phyloP scores from a whole-genome alignment of 2,888 invertebrate genomes.

The Drosophila affinis region DNA sequence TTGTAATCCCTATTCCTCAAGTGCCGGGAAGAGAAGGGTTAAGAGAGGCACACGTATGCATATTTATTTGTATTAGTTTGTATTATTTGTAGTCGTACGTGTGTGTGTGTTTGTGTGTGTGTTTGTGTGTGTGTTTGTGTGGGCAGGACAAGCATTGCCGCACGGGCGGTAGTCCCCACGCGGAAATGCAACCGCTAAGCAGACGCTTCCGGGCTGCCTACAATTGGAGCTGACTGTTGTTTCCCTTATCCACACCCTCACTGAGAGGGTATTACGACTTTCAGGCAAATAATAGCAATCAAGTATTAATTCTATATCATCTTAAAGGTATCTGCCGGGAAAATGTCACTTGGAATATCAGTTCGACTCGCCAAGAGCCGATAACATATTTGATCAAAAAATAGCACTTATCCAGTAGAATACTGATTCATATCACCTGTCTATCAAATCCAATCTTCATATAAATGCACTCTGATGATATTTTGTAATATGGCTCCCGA shows the following conservation, averaged over 20 bases:
- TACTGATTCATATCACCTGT: neutral
- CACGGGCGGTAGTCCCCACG: slow-evolving; percentile 32
- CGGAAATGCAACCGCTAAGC: slow-evolving; percentile 75
- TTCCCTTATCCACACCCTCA: neutral
- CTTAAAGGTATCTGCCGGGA: no score
- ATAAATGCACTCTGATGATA: neutral
- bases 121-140: slow-evolving; percentile 23
- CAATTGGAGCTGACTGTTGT: slow-evolving; percentile 22
- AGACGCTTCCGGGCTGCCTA: slow-evolving; percentile 58
- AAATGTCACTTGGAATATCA: no score
- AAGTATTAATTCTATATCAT: neutral
- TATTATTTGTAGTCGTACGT: neutral
- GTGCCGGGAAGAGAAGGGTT: slow-evolving; percentile 45
- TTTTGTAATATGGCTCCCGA: neutral
- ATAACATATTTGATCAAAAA: no score
- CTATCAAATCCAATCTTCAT: neutral
- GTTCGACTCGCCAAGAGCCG: no score
- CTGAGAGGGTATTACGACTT: neutral
- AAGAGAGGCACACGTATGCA: slow-evolving; percentile 58
- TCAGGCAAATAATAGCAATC: neutral
- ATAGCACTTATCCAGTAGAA: neutral
- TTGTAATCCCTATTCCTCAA: slow-evolving; percentile 74
- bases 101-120: neutral
- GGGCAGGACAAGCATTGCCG: slow-evolving; percentile 3
- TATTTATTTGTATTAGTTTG: slow-evolving; percentile 48